Conservation (phyloP, 2,113 vertebrate species). For the Barbus barbus region DNA sequence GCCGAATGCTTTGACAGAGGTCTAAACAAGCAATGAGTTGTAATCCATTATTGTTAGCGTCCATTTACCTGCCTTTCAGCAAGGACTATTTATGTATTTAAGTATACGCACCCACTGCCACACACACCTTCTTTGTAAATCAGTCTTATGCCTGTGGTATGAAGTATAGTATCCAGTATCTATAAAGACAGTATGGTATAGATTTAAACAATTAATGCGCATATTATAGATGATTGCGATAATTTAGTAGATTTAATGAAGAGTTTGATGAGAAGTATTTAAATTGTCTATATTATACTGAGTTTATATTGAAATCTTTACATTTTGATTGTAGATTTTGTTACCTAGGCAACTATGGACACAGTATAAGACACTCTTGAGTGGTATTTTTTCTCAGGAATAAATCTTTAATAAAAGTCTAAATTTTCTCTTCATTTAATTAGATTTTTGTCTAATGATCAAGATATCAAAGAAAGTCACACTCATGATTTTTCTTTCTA, state of each 20-base stretch:
- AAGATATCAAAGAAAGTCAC: background rate
- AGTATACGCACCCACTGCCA: background rate
- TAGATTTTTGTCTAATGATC: background rate
- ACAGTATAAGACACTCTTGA: background rate
- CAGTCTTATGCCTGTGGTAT: background rate
- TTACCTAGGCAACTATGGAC: background rate
- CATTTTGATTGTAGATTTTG: background rate
- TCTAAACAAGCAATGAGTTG: background rate
- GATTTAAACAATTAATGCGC: background rate
- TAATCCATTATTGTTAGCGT: background rate
- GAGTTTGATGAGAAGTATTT: background rate
- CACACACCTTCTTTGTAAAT: background rate
- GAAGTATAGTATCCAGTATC: background rate
- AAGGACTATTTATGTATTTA: background rate
- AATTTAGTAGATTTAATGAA: background rate
- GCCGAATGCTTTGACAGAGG: background rate
- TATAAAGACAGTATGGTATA: background rate
- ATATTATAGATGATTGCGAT: background rate
- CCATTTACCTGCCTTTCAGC: background rate
- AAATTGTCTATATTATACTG: background rate
- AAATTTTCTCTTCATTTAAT: background rate
- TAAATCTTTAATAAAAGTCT: background rate
- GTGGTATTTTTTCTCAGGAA: background rate
- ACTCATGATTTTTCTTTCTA: background rate
- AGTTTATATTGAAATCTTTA: background rate